phyloP scores from a whole-genome alignment of 2,888 invertebrate species.

The Dasypogon diadema region DNA sequence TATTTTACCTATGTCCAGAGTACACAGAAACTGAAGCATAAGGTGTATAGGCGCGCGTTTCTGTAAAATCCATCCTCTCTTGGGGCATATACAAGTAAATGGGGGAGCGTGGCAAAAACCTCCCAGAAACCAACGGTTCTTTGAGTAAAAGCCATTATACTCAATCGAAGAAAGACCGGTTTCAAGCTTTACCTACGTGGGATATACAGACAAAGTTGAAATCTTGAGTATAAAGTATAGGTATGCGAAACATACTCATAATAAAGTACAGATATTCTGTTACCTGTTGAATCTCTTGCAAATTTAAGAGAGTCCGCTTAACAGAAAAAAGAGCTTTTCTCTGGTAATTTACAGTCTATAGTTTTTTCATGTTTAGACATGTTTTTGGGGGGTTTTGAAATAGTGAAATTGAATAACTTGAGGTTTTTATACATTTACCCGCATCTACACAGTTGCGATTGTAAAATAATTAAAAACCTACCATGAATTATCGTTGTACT shows the following conservation, averaged over 20 bases:
- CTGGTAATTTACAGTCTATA: not conserved
- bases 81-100: slow-evolving; percentile 16
- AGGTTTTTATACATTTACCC: too few relatives aligned
- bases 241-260: not conserved
- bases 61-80: slow-evolving; percentile 33
- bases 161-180: slow-evolving; percentile 27
- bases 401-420: not conserved
- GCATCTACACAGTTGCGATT: too few relatives aligned
- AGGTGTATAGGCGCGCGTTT: slow-evolving; percentile 1
- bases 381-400: not conserved
- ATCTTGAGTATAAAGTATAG: too few relatives aligned
- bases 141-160: slow-evolving; percentile 37
- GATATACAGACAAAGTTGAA: too few relatives aligned
- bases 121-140: slow-evolving; percentile 50
- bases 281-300: not conserved
- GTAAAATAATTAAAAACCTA: too few relatives aligned
- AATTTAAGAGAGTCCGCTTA: slow-evolving; percentile 17
- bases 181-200: not conserved
- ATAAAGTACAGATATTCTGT: not conserved
- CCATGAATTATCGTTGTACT: too few relatives aligned
- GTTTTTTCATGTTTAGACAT: slow-evolving; percentile 34
- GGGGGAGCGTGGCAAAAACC: slow-evolving; percentile 30
- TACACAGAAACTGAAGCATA: not conserved
- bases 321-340: slow-evolving; percentile 7
- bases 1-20: slow-evolving; percentile 1